A percentile compares a stretch with the other conserved stretches of the same genome.
These are phyloP conservation scores for Microctenopoma lineatum DNA, from an alignment of 2,797 vertebrate species.

Conservation along the genomic window DNA sequence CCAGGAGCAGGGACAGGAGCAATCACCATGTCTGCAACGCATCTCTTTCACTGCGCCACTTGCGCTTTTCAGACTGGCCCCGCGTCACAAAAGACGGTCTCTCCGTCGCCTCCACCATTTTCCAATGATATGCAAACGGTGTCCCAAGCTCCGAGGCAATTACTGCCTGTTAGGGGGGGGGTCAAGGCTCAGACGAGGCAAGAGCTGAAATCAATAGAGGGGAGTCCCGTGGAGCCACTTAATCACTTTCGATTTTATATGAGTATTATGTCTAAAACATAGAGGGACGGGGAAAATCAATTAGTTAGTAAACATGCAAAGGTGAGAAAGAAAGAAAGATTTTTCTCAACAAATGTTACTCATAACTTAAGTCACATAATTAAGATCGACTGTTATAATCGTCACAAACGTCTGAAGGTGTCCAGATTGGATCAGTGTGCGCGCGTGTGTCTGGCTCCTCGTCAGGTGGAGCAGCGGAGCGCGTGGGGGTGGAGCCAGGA, in stretches of 20 bases:
- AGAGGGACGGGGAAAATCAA: background rate
- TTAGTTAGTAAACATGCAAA: too few species aligned
- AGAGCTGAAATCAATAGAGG: conserved; percentile 34
- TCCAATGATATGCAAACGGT: conserved; percentile 78
- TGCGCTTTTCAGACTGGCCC: conserved; percentile 73
- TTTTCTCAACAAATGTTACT: too few species aligned
- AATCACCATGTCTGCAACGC: conserved; percentile 68
- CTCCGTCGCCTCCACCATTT: conserved; percentile 60
- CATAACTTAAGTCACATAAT: too few species aligned
- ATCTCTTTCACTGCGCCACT: conserved; percentile 53
- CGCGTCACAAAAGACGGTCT: conserved; percentile 64
- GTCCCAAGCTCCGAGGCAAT: conserved; percentile 42
- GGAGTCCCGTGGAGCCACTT: conserved; percentile 27
- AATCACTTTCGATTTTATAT: conserved; percentile 58
- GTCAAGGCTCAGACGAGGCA: conserved; percentile 31
- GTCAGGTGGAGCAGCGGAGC: conserved; percentile 66
- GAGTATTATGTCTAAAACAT: background rate
- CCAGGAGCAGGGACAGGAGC: conserved; percentile 15
- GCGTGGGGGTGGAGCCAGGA: conserved; percentile 72
- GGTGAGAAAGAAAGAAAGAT: background rate
- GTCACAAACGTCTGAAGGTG: background rate
- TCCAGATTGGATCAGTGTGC: background rate
- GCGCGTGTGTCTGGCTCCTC: conserved; percentile 25
- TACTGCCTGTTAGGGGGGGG: conserved; percentile 31
- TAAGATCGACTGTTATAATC: too few species aligned